Conservation (phyloP, 2,797 vertebrate species). For the Paratrypauchen microcephalus region DNA sequence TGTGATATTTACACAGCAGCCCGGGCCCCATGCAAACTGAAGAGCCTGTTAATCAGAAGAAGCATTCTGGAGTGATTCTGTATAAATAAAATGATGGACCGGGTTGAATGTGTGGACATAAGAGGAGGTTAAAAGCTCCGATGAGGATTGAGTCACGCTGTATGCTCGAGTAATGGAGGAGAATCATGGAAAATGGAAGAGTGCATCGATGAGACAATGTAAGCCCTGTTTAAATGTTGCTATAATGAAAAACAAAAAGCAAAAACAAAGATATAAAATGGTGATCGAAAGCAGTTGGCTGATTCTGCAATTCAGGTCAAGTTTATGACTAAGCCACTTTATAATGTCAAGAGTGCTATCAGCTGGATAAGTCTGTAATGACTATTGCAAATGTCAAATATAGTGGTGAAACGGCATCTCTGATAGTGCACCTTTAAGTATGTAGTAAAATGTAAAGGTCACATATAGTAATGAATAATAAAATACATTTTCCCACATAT, state of each 20-base stretch:
- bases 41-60: constrained; percentile 18
- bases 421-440: no score
- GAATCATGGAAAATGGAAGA: constrained; percentile 36
- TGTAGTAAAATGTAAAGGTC: neutral
- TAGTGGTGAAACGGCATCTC: no score
- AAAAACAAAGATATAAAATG: neutral
- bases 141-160: constrained; percentile 50
- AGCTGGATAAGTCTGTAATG: neutral
- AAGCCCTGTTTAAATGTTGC: constrained; percentile 20
- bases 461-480: no score
- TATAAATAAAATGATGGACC: constrained; percentile 20
- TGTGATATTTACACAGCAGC: constrained; percentile 56
- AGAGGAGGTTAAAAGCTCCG: constrained; percentile 50
- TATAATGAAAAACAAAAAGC: constrained; percentile 20
- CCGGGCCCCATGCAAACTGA: constrained; percentile 37
- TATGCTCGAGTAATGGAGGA: constrained; percentile 50
- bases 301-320: neutral
- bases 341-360: neutral
- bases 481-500: no score
- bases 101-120: constrained; percentile 40
- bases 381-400: constrained; percentile 1
- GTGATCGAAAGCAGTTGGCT: neutral
- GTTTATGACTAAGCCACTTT: neutral
- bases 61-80: constrained; percentile 25
- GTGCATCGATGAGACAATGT: constrained; percentile 22